Percentiles rank a stretch among this genome's conserved stretches.
Conservation (phyloP, 2,888 invertebrate genomes). For the Synergus itoensis region DNA sequence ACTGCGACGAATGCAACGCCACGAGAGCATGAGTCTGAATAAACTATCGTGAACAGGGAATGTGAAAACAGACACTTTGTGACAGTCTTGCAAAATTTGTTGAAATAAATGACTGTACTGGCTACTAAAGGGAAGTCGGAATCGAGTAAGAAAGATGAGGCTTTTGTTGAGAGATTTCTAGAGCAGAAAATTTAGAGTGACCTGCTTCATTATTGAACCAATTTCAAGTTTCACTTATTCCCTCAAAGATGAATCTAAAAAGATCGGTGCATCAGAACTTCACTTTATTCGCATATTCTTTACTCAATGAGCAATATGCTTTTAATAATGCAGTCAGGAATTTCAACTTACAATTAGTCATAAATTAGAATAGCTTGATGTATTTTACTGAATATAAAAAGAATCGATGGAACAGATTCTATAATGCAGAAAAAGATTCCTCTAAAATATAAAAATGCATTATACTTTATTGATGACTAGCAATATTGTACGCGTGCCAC, state of each 20-base stretch:
- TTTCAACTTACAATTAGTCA: too few species aligned
- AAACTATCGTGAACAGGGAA: conserved; percentile 40
- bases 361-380: too few species aligned
- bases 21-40: conserved; percentile 47
- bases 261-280: too few species aligned
- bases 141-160: conserved; percentile 10
- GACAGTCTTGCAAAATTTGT: conserved; percentile 61
- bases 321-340: too few species aligned
- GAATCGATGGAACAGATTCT: not conserved
- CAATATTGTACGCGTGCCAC: too few species aligned
- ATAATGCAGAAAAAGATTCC: not conserved
- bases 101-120: conserved; percentile 46
- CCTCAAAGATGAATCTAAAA: not conserved
- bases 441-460: not conserved
- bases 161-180: conserved; percentile 15
- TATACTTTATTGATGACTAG: not conserved
- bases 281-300: too few species aligned
- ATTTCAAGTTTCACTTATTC: not conserved
- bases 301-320: too few species aligned
- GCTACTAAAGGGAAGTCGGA: conserved; percentile 50
- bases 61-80: not conserved
- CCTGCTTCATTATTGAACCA: conserved; percentile 7
- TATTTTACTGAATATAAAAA: too few species aligned
- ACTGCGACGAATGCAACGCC: conserved; percentile 65
- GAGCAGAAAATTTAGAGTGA: conserved; percentile 5